Percentiles rank a stretch among this genome's conserved stretches.
phyloP scores from a whole-genome alignment of 2,888 invertebrate genomes.

The Macroteleia sp. region DNA sequence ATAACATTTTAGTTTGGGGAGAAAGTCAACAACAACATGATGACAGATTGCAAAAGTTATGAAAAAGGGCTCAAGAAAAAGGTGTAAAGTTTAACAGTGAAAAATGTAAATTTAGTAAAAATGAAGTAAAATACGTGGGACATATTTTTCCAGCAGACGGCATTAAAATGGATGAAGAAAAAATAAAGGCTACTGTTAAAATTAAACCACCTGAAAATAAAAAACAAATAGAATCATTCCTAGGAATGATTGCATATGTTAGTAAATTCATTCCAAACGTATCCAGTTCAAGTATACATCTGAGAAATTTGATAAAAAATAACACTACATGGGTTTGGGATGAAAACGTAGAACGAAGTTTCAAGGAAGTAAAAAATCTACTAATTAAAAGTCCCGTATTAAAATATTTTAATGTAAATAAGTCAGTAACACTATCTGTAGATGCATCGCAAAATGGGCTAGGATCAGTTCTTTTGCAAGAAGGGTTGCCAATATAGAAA shows the following conservation, averaged over 20 bases:
- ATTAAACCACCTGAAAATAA: constrained; percentile 40
- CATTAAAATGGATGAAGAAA: constrained; percentile 34
- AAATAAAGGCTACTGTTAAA: constrained; percentile 33
- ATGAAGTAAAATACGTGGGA: constrained; percentile 46
- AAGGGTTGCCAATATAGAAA: too few species aligned
- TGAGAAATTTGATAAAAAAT: constrained; percentile 33
- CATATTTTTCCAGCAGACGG: constrained; percentile 54
- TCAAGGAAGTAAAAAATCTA: constrained; percentile 38
- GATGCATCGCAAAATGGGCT: too few species aligned
- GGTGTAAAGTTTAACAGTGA: constrained; percentile 43
- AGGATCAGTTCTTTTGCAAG: too few species aligned
- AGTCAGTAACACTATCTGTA: too few species aligned
- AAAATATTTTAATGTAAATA: constrained; percentile 69
- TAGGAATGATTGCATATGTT: constrained; percentile 61
- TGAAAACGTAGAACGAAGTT: constrained; percentile 39
- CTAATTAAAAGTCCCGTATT: constrained; percentile 67
- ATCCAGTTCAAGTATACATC: constrained; percentile 16
- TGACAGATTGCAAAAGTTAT: constrained; percentile 25
- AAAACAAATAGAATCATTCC: constrained; percentile 44
- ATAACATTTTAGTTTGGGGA: constrained; percentile 70
- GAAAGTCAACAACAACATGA: constrained; percentile 16
- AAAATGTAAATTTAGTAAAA: constrained; percentile 26
- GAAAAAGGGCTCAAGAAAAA: constrained; percentile 27
- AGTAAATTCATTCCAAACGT: constrained; percentile 32
- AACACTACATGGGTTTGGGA: constrained; percentile 40